Conservation (phyloP, 2,888 invertebrate genomes). For the Drosophila hamatofila region DNA sequence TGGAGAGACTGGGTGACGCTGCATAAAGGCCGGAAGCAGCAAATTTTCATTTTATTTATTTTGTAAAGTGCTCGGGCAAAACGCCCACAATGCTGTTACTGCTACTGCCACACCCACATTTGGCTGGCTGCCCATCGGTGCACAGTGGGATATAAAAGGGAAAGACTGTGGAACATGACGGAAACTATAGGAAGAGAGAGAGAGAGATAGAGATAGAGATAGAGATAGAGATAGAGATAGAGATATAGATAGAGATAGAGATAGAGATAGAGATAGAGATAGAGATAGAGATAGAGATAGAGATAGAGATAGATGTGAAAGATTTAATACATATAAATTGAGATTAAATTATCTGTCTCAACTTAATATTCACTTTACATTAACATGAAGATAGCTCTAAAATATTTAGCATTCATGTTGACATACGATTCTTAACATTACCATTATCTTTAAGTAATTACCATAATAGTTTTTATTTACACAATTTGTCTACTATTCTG, state of each 20-base stretch:
- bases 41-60: constrained; percentile 80
- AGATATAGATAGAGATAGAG: neutral
- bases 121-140: constrained; percentile 15
- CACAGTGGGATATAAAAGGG: constrained; percentile 10
- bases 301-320: neutral
- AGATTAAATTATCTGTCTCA: no score
- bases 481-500: neutral
- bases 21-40: constrained; percentile 76
- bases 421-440: no score
- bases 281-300: neutral
- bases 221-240: neutral
- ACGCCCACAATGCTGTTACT: constrained; percentile 25
- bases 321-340: no score
- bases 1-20: constrained; percentile 38
- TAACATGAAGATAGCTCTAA: neutral
- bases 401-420: neutral
- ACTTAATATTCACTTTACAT: no score
- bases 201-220: neutral
- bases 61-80: constrained; percentile 72
- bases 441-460: neutral
- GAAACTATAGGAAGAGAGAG: neutral
- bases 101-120: constrained; percentile 2
- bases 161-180: neutral
- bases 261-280: neutral
- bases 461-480: neutral